These are phyloP conservation scores for Augochlorella aurata DNA, from an alignment of 2,888 invertebrate genomes.

Conservation along the genomic window DNA sequence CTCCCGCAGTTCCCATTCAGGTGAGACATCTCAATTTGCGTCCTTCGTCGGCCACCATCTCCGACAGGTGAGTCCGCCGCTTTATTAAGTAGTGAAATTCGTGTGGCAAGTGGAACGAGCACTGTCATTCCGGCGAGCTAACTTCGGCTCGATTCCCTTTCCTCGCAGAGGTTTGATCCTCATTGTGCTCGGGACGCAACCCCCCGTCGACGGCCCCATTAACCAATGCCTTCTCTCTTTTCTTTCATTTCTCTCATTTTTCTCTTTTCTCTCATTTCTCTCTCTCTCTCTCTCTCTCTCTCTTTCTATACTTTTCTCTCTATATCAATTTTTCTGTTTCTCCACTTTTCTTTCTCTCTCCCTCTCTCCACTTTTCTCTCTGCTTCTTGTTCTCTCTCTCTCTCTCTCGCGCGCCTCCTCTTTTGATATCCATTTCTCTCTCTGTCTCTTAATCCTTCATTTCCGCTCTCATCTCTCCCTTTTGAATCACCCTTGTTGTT, in stretches of 20 bases:
- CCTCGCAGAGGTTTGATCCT: constrained; percentile 28
- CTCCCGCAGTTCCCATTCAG: constrained; percentile 29
- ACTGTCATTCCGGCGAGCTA: constrained; percentile 41
- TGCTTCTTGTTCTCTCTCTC: no score
- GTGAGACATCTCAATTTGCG: constrained; percentile 51
- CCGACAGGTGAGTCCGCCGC: constrained; percentile 37
- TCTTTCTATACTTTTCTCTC: no score
- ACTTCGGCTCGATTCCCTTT: constrained; percentile 36
- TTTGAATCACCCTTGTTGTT: not conserved
- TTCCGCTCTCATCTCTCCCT: not conserved
- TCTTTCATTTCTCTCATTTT: not conserved
- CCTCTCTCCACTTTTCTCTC: no score
- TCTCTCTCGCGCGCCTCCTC: not conserved
- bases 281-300: not conserved
- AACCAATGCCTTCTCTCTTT: constrained; percentile 7
- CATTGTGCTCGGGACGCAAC: constrained; percentile 39
- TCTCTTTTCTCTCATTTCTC: not conserved
- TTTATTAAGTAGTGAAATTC: constrained; percentile 54
- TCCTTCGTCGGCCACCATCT: constrained; percentile 16
- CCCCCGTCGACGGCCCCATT: constrained; percentile 12
- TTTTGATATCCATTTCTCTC: no score
- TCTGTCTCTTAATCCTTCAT: constrained; percentile 38
- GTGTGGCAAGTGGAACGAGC: constrained; percentile 33
- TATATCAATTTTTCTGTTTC: no score
- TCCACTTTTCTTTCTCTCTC: no score